Evolutionary conservation across 2,888 invertebrate genomes (phyloP).

Genomic region (Amphipyra berbera): DNA sequence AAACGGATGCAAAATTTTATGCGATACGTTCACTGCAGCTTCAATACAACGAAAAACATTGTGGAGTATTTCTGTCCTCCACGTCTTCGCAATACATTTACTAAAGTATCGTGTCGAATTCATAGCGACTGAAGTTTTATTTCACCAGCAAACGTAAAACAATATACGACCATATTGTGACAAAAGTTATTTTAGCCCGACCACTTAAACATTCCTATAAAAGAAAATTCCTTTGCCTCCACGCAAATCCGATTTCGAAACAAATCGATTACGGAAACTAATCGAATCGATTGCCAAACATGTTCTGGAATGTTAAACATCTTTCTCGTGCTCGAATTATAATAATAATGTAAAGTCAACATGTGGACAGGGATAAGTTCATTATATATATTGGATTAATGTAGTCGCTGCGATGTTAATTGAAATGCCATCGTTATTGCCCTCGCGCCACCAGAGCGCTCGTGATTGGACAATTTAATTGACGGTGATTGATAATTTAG

Average conservation of each 20-base stretch:
- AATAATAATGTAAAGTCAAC: slow-evolving; percentile 21
- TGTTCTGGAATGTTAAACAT: slow-evolving; percentile 30
- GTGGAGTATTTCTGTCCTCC: slow-evolving; percentile 45
- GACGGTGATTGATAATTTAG: slow-evolving; percentile 80
- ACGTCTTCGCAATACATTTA: slow-evolving; percentile 46
- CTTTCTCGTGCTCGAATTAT: slow-evolving; percentile 5
- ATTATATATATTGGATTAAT: slow-evolving; percentile 64
- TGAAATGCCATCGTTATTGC: slow-evolving; percentile 75
- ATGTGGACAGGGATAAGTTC: slow-evolving; percentile 32
- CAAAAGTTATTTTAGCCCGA: slow-evolving; percentile 37
- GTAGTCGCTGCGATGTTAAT: slow-evolving; percentile 71
- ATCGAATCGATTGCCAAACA: slow-evolving; percentile 32
- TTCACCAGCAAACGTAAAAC: slow-evolving; percentile 40
- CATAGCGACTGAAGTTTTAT: slow-evolving; percentile 57
- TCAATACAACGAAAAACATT: slow-evolving; percentile 37
- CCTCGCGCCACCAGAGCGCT: slow-evolving; percentile 64
- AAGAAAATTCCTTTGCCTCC: slow-evolving; percentile 26
- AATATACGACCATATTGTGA: slow-evolving; percentile 34
- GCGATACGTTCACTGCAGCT: slow-evolving; percentile 42
- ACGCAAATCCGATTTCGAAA: slow-evolving; percentile 24
- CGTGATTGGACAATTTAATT: slow-evolving; percentile 78
- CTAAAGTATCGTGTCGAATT: slow-evolving; percentile 56
- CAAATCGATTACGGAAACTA: slow-evolving; percentile 37
- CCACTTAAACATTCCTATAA: slow-evolving; percentile 21
- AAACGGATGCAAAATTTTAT: slow-evolving; percentile 43